Evolutionary conservation across 2,113 vertebrate species (phyloP).

Genomic region (Thamnophis sirtalis): DNA sequence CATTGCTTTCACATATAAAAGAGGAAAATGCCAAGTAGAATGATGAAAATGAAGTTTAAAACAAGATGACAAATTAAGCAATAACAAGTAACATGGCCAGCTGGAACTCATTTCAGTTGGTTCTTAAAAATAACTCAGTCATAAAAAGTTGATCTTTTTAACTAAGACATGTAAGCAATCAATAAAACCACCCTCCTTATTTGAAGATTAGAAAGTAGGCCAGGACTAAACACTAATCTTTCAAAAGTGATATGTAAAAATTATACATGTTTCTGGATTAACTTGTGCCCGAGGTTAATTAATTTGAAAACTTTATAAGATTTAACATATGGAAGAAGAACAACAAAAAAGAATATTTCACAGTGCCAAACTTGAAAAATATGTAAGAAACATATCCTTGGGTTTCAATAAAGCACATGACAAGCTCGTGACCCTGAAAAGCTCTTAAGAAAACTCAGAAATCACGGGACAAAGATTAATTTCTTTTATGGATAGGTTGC

Average conservation of each 20-base stretch:
- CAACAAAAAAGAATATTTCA: neutral
- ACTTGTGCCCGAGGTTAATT: neutral
- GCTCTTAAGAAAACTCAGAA: neutral
- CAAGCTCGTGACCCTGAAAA: neutral
- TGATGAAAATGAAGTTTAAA: neutral
- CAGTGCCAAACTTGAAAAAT: neutral
- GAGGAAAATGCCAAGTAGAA: neutral
- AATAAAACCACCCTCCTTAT: neutral
- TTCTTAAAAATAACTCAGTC: neutral
- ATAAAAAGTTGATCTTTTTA: neutral
- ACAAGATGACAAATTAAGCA: neutral
- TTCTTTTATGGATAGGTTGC: neutral
- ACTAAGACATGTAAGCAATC: neutral
- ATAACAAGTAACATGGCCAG: neutral
- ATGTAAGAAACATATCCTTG: neutral
- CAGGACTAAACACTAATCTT: neutral
- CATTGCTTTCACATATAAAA: neutral
- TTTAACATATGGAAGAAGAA: neutral
- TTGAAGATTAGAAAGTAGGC: neutral
- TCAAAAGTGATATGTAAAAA: neutral
- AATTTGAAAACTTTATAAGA: neutral
- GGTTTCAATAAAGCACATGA: neutral
- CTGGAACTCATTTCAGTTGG: neutral
- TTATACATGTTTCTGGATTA: neutral
- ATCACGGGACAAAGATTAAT: neutral